These are phyloP conservation scores for Saturnia pavonia DNA, from an alignment of 2,888 invertebrate genomes.

Conservation along the genomic window DNA sequence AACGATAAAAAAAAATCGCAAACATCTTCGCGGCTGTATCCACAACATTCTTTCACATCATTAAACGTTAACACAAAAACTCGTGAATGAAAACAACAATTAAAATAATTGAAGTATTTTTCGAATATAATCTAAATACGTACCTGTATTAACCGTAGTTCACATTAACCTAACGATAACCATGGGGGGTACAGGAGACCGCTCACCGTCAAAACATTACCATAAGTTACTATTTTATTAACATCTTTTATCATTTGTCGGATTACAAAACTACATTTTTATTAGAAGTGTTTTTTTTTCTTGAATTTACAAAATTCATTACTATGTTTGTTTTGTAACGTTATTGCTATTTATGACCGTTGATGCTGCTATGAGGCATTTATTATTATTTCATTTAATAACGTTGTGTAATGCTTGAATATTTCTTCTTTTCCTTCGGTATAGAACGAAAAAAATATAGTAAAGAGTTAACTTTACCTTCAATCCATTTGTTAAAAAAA, in stretches of 20 bases:
- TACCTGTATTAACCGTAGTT: conserved; percentile 16
- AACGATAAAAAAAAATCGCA: too few relatives aligned
- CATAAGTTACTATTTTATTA: conserved; percentile 58
- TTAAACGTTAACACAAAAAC: too few relatives aligned
- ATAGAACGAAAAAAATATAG: too few relatives aligned
- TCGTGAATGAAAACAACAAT: too few relatives aligned
- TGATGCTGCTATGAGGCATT: conserved; percentile 21
- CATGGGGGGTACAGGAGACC: conserved; percentile 31
- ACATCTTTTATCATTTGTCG: conserved; percentile 46
- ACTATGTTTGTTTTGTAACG: conserved; percentile 23
- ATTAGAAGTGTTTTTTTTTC: conserved; percentile 21
- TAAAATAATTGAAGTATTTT: too few relatives aligned
- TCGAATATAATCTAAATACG: not conserved
- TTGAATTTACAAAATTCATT: conserved; percentile 27
- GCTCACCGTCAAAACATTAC: conserved; percentile 45
- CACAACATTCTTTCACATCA: too few relatives aligned
- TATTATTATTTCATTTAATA: conserved; percentile 7
- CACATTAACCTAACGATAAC: conserved; percentile 31
- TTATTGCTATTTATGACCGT: conserved; percentile 8
- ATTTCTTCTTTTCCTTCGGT: not conserved
- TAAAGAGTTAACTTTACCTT: too few relatives aligned
- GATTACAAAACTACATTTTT: conserved; percentile 38
- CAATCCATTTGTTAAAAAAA: too few relatives aligned
- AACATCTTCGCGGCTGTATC: too few relatives aligned
- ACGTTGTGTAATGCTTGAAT: not conserved